Conservation (phyloP, 2,113 vertebrate species). For the Hippocampus zosterae region DNA sequence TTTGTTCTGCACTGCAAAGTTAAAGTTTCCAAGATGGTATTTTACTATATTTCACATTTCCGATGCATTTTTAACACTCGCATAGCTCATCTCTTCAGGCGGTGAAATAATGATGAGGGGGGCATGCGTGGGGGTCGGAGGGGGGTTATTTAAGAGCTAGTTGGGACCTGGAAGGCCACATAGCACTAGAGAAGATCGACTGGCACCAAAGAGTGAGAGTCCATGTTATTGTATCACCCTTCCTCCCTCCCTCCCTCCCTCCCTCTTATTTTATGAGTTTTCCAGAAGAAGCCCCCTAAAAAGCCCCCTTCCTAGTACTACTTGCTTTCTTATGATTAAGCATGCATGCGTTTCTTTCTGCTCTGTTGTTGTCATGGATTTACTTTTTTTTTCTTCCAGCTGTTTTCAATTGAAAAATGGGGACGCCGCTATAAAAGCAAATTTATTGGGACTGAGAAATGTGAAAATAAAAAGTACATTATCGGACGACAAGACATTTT, state of each 20-base stretch:
- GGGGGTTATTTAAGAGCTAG: constrained; percentile 54
- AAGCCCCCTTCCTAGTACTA: background rate
- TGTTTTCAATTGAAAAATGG: constrained; percentile 5
- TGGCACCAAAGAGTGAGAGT: constrained; percentile 54
- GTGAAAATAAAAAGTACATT: too few species aligned
- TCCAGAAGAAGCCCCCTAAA: constrained; percentile 38
- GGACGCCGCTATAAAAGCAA: background rate
- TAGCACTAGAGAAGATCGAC: constrained; percentile 42
- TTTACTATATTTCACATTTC: too few species aligned
- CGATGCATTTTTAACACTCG: too few species aligned
- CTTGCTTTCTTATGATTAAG: background rate
- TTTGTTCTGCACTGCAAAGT: too few species aligned
- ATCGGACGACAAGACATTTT: too few species aligned
- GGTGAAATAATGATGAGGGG: background rate
- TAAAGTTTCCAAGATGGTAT: too few species aligned
- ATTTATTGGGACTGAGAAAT: background rate
- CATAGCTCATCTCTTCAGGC: too few species aligned
- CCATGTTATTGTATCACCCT: constrained; percentile 43
- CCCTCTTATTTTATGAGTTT: constrained; percentile 56
- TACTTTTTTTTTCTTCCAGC: constrained; percentile 8
- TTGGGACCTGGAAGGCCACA: constrained; percentile 24
- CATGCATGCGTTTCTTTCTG: constrained; percentile 1
- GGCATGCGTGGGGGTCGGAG: constrained; percentile 17
- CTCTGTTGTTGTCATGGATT: constrained; percentile 31
- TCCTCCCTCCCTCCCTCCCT: constrained; percentile 34